Base-by-base conservation (phyloP, 2,113 vertebrate genomes). In the Perca schrenkii region DNA sequence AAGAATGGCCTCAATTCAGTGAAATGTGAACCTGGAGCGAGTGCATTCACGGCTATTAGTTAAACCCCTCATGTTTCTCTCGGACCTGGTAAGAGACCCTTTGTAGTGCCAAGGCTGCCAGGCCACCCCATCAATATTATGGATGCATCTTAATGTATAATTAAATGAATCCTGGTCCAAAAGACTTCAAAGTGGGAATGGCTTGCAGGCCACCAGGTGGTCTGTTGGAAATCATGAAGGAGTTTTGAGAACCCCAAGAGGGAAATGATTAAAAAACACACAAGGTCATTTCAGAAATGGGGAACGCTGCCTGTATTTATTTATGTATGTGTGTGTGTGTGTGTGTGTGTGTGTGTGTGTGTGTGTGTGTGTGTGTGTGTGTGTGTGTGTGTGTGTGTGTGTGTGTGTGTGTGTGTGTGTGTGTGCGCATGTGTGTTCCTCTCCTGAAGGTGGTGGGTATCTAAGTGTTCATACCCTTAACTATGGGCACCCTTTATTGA, bases 121-220 rank as follows among this genome's bases (percentile, higher is more conserved):
- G 90, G 81, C 80, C 89, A 84, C 80, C 17, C 84, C 80, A 90
- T 91, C 91, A 91, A 93, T 94, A 92, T 95, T 89, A 89, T 90
- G 81, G 82, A 89, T 88, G 83, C 83, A 90, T 90, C 88, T 89
- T 93, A 92, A 93, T 94, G 82, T 91, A 89, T 89, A 89, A 94
- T 94, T 93, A 94, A 93, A 93, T 88, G 79, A 92, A 93, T 92
- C 86, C 83, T 65, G 69, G 77, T 89, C 90, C 36, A 47, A 83
- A 74, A 79, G 74, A 90, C 91, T 94, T 95, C 91, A 93, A 94
- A 95, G 93, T 75, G 56, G 13, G 77, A 86, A 77, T 71, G 72
- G 76, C 68, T 84, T 70, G 47, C 15, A 53, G 82, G 84, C 78
- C 83, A 89, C 80, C 80, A 86, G 88, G 90, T 85, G 85, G 92